Percentiles rank a stretch among this genome's conserved stretches.
Conservation (phyloP, 1,140 invertebrate species). For the Orchesella cincta region DNA sequence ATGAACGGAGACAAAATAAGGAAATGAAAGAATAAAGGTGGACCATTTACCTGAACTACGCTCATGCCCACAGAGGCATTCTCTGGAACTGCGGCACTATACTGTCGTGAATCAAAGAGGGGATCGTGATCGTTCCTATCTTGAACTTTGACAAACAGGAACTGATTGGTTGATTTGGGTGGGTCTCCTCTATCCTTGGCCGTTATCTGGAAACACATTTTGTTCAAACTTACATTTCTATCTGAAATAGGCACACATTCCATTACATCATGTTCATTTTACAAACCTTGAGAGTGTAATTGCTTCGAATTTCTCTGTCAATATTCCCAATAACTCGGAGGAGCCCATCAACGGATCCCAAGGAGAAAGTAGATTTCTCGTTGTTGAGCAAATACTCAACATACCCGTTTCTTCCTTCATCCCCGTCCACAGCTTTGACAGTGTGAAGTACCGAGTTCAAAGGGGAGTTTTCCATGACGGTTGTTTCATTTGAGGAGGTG, state of each 20-base stretch:
- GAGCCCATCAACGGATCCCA: constrained; percentile 85
- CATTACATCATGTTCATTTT: no score
- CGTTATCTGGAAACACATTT: constrained; percentile 55
- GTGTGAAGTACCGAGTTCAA: constrained; percentile 85
- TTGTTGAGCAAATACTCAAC: constrained; percentile 78
- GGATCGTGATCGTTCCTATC: constrained; percentile 95
- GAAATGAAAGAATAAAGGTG: no score
- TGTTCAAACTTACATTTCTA: not conserved
- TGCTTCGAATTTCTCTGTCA: constrained; percentile 80
- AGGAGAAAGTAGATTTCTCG: constrained; percentile 67
- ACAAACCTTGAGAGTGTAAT: constrained; percentile 78
- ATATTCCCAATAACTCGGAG: constrained; percentile 76
- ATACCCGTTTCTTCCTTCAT: constrained; percentile 90
- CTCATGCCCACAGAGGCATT: constrained; percentile 90
- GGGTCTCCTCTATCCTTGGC: constrained; percentile 88
- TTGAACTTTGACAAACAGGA: constrained; percentile 72
- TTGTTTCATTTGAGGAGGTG: constrained; percentile 74
- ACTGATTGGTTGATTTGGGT: constrained; percentile 68
- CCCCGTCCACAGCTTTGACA: constrained; percentile 85
- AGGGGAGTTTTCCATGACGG: constrained; percentile 82
- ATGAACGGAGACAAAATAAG: no score
- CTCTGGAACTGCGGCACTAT: constrained; percentile 83
- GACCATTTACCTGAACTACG: constrained; percentile 71
- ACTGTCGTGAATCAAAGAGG: constrained; percentile 82
- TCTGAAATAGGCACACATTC: no score